These are phyloP conservation scores for Ahaetulla prasina DNA, from an alignment of 2,113 vertebrate genomes.

Conservation along the genomic window DNA sequence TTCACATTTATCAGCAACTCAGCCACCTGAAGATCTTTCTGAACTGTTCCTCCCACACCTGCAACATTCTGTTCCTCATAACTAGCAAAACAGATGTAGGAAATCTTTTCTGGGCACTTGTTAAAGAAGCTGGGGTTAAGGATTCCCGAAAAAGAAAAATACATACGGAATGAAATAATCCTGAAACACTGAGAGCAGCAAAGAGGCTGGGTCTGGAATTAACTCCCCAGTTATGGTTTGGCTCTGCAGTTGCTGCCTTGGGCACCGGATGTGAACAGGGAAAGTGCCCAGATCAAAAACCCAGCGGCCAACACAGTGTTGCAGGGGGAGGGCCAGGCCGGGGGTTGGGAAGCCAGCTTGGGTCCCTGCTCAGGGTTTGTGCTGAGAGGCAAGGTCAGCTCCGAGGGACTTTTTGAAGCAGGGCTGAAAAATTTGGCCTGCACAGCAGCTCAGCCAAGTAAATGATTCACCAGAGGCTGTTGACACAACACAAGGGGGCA, in stretches of 20 bases:
- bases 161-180: background rate
- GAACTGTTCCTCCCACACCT: background rate
- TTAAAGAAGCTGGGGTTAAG: background rate
- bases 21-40: background rate
- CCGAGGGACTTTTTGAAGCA: background rate
- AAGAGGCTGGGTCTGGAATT: background rate
- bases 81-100: background rate
- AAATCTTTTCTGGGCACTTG: background rate
- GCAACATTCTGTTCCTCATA: background rate
- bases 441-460: background rate
- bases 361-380: background rate
- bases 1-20: background rate
- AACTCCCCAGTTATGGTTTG: background rate
- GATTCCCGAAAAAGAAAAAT: background rate
- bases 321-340: background rate
- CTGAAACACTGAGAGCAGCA: background rate
- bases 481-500: background rate
- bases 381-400: background rate
- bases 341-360: background rate
- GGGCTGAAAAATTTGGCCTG: background rate
- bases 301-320: background rate
- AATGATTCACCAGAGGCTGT: constrained; percentile 2
- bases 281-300: background rate
- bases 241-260: background rate
- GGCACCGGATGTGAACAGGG: background rate